Evolutionary conservation across 2,113 vertebrate genomes (phyloP).

Genomic region (Hucho hucho): DNA sequence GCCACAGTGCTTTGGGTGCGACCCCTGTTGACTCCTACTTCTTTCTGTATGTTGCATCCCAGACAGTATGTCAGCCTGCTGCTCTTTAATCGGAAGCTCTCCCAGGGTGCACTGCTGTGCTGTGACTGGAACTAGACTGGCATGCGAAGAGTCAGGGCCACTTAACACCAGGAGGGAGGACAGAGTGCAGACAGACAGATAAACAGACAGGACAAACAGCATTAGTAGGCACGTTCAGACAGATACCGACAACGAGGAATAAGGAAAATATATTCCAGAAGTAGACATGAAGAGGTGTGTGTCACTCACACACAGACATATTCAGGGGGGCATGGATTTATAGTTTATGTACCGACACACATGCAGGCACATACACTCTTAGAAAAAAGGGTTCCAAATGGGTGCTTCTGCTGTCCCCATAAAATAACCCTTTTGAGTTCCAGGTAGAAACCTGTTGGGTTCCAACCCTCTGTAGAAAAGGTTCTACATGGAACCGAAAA

Average conservation of each 20-base stretch:
- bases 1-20: not conserved
- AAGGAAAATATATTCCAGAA: no score
- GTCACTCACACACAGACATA: no score
- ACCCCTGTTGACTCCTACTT: slow-evolving; percentile 8
- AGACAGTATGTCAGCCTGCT: slow-evolving; percentile 14
- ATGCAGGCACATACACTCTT: not conserved
- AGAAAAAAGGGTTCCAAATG: no score
- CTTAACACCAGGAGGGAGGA: not conserved
- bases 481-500: no score
- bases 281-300: no score
- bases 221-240: not conserved
- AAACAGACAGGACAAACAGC: no score
- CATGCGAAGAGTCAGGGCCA: not conserved
- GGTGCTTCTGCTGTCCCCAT: no score
- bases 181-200: not conserved
- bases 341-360: not conserved
- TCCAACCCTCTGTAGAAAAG: no score
- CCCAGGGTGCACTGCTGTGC: slow-evolving; percentile 17
- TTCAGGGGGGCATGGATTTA: no score
- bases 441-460: no score
- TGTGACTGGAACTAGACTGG: not conserved
- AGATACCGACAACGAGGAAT: not conserved
- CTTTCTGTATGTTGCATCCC: slow-evolving; percentile 31
- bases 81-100: slow-evolving; percentile 28
- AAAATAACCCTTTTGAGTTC: no score